Evolutionary conservation across 2,888 invertebrate species (phyloP).

Genomic region (Xanthia togata): DNA sequence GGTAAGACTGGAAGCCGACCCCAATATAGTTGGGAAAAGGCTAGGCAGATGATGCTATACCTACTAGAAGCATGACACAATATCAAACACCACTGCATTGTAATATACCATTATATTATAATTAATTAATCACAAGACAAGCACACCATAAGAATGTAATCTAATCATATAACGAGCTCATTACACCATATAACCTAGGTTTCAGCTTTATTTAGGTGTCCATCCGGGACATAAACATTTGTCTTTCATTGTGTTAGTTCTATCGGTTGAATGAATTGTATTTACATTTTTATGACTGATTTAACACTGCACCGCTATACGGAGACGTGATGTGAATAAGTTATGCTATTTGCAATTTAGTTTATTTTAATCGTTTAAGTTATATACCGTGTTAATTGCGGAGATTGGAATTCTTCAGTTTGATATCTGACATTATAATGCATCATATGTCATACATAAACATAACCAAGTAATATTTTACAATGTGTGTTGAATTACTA

Average conservation of each 20-base stretch:
- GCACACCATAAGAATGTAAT: constrained; percentile 34
- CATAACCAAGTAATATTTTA: background rate
- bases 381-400: background rate
- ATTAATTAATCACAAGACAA: constrained; percentile 40
- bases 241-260: constrained; percentile 11
- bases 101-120: constrained; percentile 41
- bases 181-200: constrained; percentile 36
- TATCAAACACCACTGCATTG: constrained; percentile 17
- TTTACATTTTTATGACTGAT: constrained; percentile 61
- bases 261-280: constrained; percentile 52
- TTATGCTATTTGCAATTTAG: constrained; percentile 14
- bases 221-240: constrained; percentile 45
- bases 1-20: no score
- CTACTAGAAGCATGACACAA: constrained; percentile 24
- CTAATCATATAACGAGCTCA: constrained; percentile 40
- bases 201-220: constrained; percentile 34
- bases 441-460: background rate
- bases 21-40: no score
- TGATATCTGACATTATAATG: background rate
- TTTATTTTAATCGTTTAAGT: constrained; percentile 22
- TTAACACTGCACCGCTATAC: constrained; percentile 22
- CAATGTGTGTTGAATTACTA: background rate
- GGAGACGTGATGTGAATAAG: constrained; percentile 40
- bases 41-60: no score
- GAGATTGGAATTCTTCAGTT: constrained; percentile 8